Evolutionary conservation across 1,140 invertebrate species (phyloP).

Genomic region (Drosophila sulfurigaster): DNA sequence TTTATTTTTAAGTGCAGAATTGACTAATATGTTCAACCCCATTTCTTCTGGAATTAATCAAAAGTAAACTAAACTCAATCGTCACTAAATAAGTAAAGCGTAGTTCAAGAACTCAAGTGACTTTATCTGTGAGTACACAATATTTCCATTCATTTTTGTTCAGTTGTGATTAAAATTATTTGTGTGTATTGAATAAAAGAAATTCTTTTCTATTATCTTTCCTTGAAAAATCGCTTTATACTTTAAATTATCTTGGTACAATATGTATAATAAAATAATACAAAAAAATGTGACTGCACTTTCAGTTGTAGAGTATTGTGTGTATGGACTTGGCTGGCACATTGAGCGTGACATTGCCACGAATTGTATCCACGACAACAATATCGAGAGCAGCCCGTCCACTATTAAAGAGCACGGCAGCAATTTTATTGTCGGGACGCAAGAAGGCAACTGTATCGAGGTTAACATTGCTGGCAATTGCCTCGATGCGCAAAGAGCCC

Average conservation of each 20-base stretch:
- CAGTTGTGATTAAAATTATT: background rate
- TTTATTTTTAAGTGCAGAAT: too few relatives aligned
- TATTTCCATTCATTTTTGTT: background rate
- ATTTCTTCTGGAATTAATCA: too few relatives aligned
- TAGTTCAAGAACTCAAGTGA: background rate
- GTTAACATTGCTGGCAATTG: slow-evolving; percentile 61
- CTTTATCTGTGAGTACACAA: background rate
- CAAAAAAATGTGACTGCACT: background rate
- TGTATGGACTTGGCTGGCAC: slow-evolving; percentile 78
- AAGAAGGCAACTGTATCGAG: slow-evolving; percentile 86
- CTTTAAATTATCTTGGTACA: too few relatives aligned
- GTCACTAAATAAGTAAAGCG: background rate
- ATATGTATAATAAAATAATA: background rate
- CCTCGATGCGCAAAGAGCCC: slow-evolving; percentile 86
- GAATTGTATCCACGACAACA: slow-evolving; percentile 51
- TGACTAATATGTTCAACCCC: too few relatives aligned
- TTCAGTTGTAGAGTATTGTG: slow-evolving; percentile 69
- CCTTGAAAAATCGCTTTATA: too few relatives aligned
- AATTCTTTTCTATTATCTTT: too few relatives aligned
- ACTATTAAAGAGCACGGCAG: slow-evolving; percentile 88
- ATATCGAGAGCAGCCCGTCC: slow-evolving; percentile 72
- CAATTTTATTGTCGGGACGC: slow-evolving; percentile 86
- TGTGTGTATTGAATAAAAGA: too few relatives aligned
- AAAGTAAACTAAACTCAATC: background rate
- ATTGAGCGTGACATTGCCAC: slow-evolving; percentile 61